These are phyloP conservation scores for Aselliscus stoliczkanus DNA, from an alignment of 2,797 vertebrate genomes.

Conservation along the genomic window DNA sequence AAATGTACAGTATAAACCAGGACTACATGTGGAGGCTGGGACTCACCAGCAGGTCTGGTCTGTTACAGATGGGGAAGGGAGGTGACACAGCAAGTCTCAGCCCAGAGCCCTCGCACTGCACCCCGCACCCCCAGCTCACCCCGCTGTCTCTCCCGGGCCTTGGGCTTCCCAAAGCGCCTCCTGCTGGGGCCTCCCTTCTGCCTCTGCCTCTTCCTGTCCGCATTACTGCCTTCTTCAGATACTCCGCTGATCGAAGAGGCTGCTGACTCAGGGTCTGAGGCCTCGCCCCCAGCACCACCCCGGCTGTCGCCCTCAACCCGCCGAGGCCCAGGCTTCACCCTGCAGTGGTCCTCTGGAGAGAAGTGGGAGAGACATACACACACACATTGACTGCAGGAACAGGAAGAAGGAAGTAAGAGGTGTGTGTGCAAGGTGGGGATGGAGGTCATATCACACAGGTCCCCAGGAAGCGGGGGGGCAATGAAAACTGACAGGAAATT, in stretches of 20 bases:
- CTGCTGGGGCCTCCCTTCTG: constrained; percentile 80
- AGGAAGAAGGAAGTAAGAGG: background rate
- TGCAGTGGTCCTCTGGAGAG: constrained; percentile 74
- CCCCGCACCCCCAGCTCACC: constrained; percentile 76
- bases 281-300: constrained; percentile 60
- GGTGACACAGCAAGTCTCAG: background rate
- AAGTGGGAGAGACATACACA: background rate
- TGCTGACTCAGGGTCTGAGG: constrained; percentile 67
- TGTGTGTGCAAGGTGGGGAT: background rate
- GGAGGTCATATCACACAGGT: background rate
- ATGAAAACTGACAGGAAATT: too few relatives aligned
- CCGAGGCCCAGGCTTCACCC: constrained; percentile 62
- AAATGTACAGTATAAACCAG: background rate
- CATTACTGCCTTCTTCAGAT: constrained; percentile 65
- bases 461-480: background rate
- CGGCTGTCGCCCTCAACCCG: constrained; percentile 62
- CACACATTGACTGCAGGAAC: background rate
- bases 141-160: constrained; percentile 88
- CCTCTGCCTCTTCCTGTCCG: constrained; percentile 65
- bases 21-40: background rate
- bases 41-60: background rate
- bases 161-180: constrained; percentile 84
- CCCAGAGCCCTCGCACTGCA: background rate
- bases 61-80: background rate
- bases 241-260: constrained; percentile 66